Percentiles rank a stretch among this genome's conserved stretches.
Conservation (phyloP, 1,140 invertebrate genomes). For the Aphelinus atriplicis region DNA sequence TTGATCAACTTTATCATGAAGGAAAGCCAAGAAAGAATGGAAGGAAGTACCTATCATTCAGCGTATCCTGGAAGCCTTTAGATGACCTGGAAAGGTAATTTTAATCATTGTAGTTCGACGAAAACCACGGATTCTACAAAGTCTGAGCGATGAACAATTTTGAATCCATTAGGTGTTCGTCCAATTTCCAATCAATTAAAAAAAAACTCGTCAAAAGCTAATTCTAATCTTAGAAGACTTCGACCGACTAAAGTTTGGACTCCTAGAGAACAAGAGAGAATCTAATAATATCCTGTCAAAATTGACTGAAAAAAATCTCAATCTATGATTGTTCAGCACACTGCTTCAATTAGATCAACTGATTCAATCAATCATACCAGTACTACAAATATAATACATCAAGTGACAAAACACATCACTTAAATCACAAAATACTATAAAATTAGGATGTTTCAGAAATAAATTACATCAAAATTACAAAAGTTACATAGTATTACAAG, state of each 20-base stretch:
- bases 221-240: conserved; percentile 22
- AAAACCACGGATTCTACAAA: conserved; percentile 30
- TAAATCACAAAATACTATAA: conserved; percentile 35
- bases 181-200: conserved; percentile 26
- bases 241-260: conserved; percentile 28
- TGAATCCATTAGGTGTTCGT: conserved; percentile 34
- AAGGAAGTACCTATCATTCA: conserved; percentile 63
- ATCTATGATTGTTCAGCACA: conserved; percentile 30
- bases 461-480: conserved; percentile 38
- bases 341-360: conserved; percentile 35
- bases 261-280: conserved; percentile 38
- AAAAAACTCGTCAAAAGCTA: conserved; percentile 13
- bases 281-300: conserved; percentile 39
- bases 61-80: conserved; percentile 58
- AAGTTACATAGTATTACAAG: conserved; percentile 35
- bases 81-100: conserved; percentile 61
- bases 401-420: conserved; percentile 29
- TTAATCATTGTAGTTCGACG: conserved; percentile 41
- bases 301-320: conserved; percentile 28
- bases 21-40: conserved; percentile 47
- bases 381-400: conserved; percentile 31
- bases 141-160: conserved; percentile 16
- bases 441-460: conserved; percentile 33
- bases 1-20: conserved; percentile 40
- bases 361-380: conserved; percentile 32